Conservation (phyloP, 2,888 invertebrate species). For the Osmoderma eremita region DNA sequence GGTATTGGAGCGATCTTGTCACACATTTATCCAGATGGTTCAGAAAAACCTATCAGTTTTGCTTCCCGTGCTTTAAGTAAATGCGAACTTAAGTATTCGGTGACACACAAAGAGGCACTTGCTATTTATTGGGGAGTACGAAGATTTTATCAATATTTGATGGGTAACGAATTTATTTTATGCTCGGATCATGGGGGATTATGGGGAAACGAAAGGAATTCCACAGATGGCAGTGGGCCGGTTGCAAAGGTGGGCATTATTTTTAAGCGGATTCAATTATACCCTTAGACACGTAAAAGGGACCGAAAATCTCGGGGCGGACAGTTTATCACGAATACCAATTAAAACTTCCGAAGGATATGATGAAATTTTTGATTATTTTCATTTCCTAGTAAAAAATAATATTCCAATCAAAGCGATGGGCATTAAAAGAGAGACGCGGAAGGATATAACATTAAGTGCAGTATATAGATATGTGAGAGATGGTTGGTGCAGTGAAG, state of each 20-base stretch:
- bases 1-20: neutral
- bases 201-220: too few relatives aligned
- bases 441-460: neutral
- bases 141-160: too few relatives aligned
- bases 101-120: neutral
- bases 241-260: slow-evolving; percentile 53
- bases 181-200: too few relatives aligned
- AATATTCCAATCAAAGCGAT: neutral
- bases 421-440: neutral
- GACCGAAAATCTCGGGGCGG: neutral
- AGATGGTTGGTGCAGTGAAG: neutral
- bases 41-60: neutral
- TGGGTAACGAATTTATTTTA: too few relatives aligned
- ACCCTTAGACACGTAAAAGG: slow-evolving; percentile 13
- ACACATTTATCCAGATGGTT: neutral
- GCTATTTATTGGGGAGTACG: neutral
- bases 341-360: neutral
- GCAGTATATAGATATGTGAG: neutral
- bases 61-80: neutral
- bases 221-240: slow-evolving; percentile 54
- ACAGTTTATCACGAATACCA: slow-evolving; percentile 9
- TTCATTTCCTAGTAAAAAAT: neutral
- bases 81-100: neutral
- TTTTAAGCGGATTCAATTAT: slow-evolving; percentile 17
- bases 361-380: neutral